Evolutionary conservation across 2,888 invertebrate species (phyloP), one percentile per base, ranked within the genome.

Genomic region (Meiosimyza platycephala): DNA sequence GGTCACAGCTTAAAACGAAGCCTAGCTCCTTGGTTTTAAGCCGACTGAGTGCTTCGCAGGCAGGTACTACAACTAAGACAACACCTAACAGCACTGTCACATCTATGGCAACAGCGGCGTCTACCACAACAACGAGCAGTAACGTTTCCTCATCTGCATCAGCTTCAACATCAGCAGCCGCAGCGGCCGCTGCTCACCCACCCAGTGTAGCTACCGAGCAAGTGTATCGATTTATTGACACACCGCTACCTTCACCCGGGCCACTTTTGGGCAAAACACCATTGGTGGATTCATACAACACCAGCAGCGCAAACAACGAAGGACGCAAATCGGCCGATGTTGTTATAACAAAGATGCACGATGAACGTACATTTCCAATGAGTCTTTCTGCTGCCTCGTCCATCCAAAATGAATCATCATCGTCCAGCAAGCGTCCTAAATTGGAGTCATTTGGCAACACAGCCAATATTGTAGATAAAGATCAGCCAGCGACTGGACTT

Each of bases 221-320:
- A 40, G 77, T 88, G 76, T 76, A 84, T 33, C 81, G 85, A 12
- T 90, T 90, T 78, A 85, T 90, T 59, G 89, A 89, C 75, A 89
- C 91, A 59, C 93, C 94, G 0, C 86, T 94, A 63, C 94, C 94
- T 59, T 95, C 95, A 5, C 95, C 95, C 0, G 95, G 95, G 0
- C 95, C 95, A 0, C 88, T 94, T 76, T 88, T 95, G 33, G 95
- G 95, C 6, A 94, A 93, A 81, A 95, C 95, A 2, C 90, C 94
- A 66, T 88, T 95, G 52, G 93, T 95, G 16, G 95, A 95, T 78
- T 87, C 90, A 13, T 91, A 90, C 73, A 88, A 88, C 72, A 78
- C 80, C 70, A 80, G 80, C 60, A 80, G 79, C 33, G 78, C 81
- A 4, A 40, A 40, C 40, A 40, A 40, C 2, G 40, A 40, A 40